Evolutionary conservation across 2,113 vertebrate genomes (phyloP).

Genomic region (Peromyscus maniculatus): DNA sequence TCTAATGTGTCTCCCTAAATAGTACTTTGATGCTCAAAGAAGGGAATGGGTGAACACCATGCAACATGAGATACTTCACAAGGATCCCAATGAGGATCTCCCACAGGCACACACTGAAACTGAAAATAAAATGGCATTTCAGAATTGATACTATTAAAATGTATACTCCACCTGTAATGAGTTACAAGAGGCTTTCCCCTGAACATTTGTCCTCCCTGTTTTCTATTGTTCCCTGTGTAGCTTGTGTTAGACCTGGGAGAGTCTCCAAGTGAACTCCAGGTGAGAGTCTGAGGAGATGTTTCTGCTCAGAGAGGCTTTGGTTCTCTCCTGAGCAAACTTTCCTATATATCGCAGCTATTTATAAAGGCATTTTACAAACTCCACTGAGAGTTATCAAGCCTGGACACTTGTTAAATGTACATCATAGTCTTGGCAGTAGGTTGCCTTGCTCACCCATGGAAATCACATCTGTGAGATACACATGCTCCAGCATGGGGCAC

Average conservation of each 20-base stretch:
- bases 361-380: slow-evolving; percentile 29
- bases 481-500: background rate
- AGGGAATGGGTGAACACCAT: background rate
- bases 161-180: background rate
- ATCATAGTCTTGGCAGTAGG: background rate
- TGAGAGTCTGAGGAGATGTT: slow-evolving; percentile 1
- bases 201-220: background rate
- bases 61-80: slow-evolving; percentile 34
- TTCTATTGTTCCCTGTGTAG: background rate
- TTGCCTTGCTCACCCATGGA: background rate
- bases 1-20: slow-evolving; percentile 22
- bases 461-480: slow-evolving; percentile 19
- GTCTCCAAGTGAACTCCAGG: background rate
- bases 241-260: background rate
- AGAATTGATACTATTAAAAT: slow-evolving; percentile 1
- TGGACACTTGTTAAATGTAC: background rate
- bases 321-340: slow-evolving; percentile 26
- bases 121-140: slow-evolving; percentile 51
- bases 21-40: slow-evolving; percentile 40
- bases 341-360: slow-evolving; percentile 18
- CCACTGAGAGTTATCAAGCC: background rate
- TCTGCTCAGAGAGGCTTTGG: slow-evolving; percentile 30
- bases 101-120: background rate
- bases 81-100: background rate
- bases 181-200: background rate